Evolutionary conservation across 2,113 vertebrate genomes (phyloP).

Genomic region (Bubo bubo): DNA sequence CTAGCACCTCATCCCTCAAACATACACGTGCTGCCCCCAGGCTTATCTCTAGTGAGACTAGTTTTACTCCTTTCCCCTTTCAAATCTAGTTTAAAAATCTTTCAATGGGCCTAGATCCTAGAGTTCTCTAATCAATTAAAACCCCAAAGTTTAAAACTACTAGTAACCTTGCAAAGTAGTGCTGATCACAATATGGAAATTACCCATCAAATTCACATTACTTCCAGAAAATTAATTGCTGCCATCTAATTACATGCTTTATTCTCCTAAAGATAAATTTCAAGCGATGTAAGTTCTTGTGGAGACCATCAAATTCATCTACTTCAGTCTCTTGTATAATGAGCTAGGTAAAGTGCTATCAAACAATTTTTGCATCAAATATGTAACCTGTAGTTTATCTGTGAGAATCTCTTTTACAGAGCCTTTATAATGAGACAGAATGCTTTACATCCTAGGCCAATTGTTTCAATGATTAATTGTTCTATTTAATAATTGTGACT

Average conservation of each 20-base stretch:
- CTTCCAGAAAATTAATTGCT: neutral
- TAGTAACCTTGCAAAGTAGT: neutral
- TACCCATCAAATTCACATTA: neutral
- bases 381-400: neutral
- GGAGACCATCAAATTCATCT: neutral
- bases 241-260: neutral
- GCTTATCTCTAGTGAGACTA: neutral
- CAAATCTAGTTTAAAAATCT: neutral
- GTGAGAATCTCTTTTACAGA: neutral
- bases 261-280: neutral
- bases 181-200: neutral
- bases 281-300: neutral
- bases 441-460: neutral
- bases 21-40: neutral
- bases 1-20: too few species aligned
- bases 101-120: neutral
- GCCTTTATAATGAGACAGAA: neutral
- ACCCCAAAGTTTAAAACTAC: neutral
- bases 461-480: slow-evolving; percentile 9
- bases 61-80: neutral
- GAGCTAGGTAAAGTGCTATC: neutral
- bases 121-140: neutral
- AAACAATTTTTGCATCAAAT: neutral
- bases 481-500: neutral
- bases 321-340: neutral